A percentile compares a stretch with the other conserved stretches of the same genome.
Evolutionary conservation across 2,888 invertebrate genomes (phyloP).

Genomic region (Acanthosepion lycidas): DNA sequence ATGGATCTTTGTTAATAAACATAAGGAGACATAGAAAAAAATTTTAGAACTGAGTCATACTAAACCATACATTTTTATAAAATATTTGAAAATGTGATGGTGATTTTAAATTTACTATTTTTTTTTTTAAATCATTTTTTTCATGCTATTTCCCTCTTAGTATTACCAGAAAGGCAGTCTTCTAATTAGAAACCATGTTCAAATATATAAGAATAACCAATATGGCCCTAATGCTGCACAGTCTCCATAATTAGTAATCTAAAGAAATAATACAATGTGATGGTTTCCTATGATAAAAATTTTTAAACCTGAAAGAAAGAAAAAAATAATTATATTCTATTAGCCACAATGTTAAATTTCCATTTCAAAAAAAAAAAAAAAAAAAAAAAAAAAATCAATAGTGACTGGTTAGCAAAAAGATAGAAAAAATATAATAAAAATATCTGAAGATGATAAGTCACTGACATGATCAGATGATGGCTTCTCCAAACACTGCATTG

Average conservation of each 20-base stretch:
- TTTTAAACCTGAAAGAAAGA: background rate
- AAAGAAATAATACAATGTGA: background rate
- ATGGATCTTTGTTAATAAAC: background rate
- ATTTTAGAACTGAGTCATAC: background rate
- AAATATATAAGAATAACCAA: background rate
- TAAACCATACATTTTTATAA: no score
- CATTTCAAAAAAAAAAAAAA: background rate
- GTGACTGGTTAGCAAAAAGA: slow-evolving; percentile 25
- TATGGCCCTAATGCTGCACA: no score
- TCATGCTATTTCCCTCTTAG: background rate
- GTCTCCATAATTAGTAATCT: background rate
- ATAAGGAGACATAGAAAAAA: background rate
- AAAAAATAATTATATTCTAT: background rate
- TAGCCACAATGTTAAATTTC: background rate
- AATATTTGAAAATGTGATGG: background rate
- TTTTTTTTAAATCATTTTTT: background rate
- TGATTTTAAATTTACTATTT: background rate
- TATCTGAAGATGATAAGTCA: background rate
- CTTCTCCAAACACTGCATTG: background rate
- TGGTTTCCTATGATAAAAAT: background rate
- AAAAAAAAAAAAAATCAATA: background rate
- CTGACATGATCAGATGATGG: slow-evolving; percentile 33
- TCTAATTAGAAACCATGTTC: background rate
- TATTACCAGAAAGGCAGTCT: background rate
- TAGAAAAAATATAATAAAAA: slow-evolving; percentile 33